These are phyloP conservation scores for Chanos chanos DNA, from an alignment of 2,797 vertebrate genomes.

Conservation along the genomic window DNA sequence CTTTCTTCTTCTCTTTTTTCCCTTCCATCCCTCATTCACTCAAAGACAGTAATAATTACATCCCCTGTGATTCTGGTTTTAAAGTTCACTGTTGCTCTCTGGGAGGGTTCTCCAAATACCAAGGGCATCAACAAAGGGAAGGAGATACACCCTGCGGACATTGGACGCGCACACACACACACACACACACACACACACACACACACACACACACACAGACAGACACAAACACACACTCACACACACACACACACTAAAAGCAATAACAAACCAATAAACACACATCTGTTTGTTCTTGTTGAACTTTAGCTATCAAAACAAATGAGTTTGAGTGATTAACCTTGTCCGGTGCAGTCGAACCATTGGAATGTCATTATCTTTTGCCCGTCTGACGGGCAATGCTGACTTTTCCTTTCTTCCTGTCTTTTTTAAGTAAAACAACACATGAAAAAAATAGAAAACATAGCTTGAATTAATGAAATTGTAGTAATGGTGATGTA, in stretches of 20 bases:
- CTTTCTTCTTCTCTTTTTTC: slow-evolving; percentile 31
- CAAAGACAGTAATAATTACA: slow-evolving; percentile 57
- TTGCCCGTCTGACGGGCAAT: too few species aligned
- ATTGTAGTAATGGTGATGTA: slow-evolving; percentile 70
- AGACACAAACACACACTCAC: slow-evolving; percentile 13
- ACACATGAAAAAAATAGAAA: slow-evolving; percentile 38
- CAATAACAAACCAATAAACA: too few species aligned
- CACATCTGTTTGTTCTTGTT: too few species aligned
- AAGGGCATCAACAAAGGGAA: slow-evolving; percentile 47
- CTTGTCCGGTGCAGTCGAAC: slow-evolving; percentile 46
- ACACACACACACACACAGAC: slow-evolving; percentile 4
- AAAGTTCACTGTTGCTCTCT: slow-evolving; percentile 49
- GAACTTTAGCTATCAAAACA: slow-evolving; percentile 49
- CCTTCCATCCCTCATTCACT: slow-evolving; percentile 30
- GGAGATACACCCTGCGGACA: neutral
- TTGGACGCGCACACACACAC: slow-evolving; percentile 10
- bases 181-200: slow-evolving; percentile 21
- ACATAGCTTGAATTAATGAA: slow-evolving; percentile 61
- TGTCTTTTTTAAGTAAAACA: slow-evolving; percentile 51
- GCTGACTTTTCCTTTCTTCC: too few species aligned
- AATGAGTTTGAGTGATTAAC: slow-evolving; percentile 58
- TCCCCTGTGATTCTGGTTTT: slow-evolving; percentile 50
- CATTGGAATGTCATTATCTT: slow-evolving; percentile 48
- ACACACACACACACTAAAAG: too few species aligned
- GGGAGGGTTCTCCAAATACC: slow-evolving; percentile 43